Evolutionary conservation across 1,140 invertebrate species (phyloP).

Genomic region (Aphis gossypii): DNA sequence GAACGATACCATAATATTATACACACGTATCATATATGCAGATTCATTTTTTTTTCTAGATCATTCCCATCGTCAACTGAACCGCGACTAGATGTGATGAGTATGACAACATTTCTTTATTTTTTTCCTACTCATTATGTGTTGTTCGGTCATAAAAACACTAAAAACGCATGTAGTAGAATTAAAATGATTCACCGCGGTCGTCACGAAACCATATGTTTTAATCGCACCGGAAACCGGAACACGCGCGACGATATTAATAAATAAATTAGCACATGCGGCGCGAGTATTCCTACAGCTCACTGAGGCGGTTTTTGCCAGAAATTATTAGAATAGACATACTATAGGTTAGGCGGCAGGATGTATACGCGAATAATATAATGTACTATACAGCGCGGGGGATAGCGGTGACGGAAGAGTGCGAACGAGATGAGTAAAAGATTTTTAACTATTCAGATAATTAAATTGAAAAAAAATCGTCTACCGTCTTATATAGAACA

Average conservation of each 20-base stretch:
- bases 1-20: not conserved
- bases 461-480: not conserved
- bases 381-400: not conserved
- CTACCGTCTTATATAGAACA: not conserved
- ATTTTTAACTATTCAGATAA: not conserved
- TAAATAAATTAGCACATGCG: conserved; percentile 1
- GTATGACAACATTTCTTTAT: not conserved
- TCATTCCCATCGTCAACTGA: not conserved
- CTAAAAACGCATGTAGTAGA: too few species aligned
- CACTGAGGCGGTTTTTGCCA: not conserved
- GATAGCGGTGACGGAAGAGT: not conserved
- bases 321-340: not conserved
- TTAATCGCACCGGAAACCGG: conserved; percentile 19
- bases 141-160: not conserved
- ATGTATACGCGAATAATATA: not conserved
- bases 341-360: not conserved
- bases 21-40: not conserved
- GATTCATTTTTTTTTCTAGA: not conserved
- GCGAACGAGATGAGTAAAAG: not conserved
- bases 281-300: not conserved
- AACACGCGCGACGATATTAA: conserved; percentile 19
- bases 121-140: not conserved
- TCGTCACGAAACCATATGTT: not conserved
- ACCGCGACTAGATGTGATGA: not conserved
- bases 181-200: not conserved